Percentiles rank a stretch among this genome's conserved stretches.
These are phyloP conservation scores for Pogoniulus pusillus DNA, from an alignment of 2,797 vertebrate species.

Conservation along the genomic window DNA sequence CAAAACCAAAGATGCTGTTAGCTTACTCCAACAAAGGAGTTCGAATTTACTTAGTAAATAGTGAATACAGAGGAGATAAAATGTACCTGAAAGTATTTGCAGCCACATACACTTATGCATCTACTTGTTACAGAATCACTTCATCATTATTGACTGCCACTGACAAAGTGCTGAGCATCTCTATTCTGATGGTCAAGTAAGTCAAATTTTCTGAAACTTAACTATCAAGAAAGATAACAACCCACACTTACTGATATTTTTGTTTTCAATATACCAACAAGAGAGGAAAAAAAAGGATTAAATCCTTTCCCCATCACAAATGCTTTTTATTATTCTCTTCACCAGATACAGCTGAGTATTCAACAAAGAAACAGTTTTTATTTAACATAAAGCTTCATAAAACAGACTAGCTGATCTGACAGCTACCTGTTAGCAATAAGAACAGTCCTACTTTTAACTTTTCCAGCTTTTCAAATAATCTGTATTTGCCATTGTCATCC, in stretches of 20 bases:
- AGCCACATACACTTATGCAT: background rate
- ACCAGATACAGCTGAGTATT: background rate
- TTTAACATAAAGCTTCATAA: background rate
- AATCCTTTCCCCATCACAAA: background rate
- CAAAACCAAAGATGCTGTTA: background rate
- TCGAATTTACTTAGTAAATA: conserved; percentile 21
- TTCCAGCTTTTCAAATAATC: background rate
- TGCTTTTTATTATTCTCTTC: background rate
- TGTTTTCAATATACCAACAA: background rate
- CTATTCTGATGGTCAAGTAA: background rate
- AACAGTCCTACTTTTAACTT: background rate
- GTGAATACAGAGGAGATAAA: background rate
- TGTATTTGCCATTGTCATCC: background rate
- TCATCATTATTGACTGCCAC: background rate
- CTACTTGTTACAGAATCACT: background rate
- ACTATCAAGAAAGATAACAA: background rate
- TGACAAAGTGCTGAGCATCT: background rate
- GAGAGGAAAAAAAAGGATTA: background rate
- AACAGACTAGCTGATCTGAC: background rate
- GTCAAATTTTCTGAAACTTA: background rate
- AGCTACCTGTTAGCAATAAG: background rate
- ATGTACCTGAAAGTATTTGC: background rate
- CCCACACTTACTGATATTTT: background rate
- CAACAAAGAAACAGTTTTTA: background rate
- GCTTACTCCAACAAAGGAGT: conserved; percentile 10